These are phyloP conservation scores for Channa argus DNA, from an alignment of 2,113 vertebrate genomes.

Conservation along the genomic window DNA sequence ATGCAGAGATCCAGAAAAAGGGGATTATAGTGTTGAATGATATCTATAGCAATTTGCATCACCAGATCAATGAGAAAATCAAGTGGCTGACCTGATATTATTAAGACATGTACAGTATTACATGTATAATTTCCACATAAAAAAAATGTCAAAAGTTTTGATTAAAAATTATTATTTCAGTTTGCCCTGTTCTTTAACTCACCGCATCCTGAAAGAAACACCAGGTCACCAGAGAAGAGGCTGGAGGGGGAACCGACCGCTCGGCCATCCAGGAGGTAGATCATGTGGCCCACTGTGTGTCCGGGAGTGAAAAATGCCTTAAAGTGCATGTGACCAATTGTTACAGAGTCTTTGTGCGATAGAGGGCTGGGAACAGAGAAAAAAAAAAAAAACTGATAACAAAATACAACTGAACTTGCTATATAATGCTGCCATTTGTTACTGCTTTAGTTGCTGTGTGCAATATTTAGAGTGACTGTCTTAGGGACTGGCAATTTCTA, in stretches of 20 bases:
- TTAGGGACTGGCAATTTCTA: no score
- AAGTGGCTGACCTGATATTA: no score
- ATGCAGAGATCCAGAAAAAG: no score
- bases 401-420: not conserved
- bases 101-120: no score
- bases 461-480: not conserved
- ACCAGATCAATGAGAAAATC: no score
- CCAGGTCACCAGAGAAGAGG: conserved; percentile 96
- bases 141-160: not conserved
- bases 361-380: conserved; percentile 84
- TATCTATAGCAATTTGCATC: no score
- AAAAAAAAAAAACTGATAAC: not conserved
- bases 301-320: conserved; percentile 92
- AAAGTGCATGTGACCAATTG: conserved; percentile 89
- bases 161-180: not conserved
- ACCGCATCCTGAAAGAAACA: conserved; percentile 98
- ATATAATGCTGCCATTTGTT: not conserved
- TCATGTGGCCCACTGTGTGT: conserved; percentile 96
- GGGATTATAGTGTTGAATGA: no score
- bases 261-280: conserved; percentile 90
- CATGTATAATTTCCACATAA: no score
- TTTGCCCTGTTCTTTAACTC: conserved; percentile 44
- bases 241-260: conserved; percentile 85
- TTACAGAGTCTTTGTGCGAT: conserved; percentile 88
- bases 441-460: no score